Conservation (phyloP, 2,113 vertebrate species). For the Mormyrus lacerda region DNA sequence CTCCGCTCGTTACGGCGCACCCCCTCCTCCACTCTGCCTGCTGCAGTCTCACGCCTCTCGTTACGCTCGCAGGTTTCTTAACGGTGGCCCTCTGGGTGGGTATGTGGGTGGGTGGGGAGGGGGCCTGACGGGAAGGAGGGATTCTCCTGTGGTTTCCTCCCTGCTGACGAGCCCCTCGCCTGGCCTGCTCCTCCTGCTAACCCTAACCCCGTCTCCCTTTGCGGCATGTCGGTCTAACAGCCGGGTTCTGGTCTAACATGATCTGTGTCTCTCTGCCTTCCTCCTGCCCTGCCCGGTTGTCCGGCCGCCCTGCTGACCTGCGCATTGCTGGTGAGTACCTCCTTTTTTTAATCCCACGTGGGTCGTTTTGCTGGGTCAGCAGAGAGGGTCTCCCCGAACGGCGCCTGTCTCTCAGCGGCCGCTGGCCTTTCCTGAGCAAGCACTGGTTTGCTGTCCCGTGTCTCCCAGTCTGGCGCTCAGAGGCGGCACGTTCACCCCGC, state of each 20-base stretch:
- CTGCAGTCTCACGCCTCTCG: not conserved
- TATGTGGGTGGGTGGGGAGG: not conserved
- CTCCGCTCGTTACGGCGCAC: not conserved
- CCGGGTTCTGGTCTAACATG: not conserved
- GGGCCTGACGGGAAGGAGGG: not conserved
- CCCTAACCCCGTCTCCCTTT: not conserved
- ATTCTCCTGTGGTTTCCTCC: not conserved
- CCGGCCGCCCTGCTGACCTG: not conserved
- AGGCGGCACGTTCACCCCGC: not conserved
- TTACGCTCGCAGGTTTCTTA: not conserved
- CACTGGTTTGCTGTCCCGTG: not conserved
- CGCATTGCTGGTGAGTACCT: slow-evolving; percentile 18
- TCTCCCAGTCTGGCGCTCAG: not conserved
- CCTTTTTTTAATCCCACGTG: not conserved
- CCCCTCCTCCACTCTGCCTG: not conserved
- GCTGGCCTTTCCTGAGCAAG: not conserved
- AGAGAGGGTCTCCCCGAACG: slow-evolving; percentile 6
- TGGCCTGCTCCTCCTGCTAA: not conserved
- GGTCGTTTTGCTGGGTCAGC: slow-evolving; percentile 23
- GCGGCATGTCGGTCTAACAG: not conserved
- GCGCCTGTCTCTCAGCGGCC: slow-evolving; percentile 22
- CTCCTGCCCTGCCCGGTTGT: not conserved
- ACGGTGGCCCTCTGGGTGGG: not conserved
- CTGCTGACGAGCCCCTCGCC: not conserved
- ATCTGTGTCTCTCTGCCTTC: slow-evolving; percentile 10